Percentiles rank a stretch among this genome's conserved stretches.
Evolutionary conservation across 2,797 vertebrate genomes (phyloP).

Genomic region (Etheostoma nigrum): DNA sequence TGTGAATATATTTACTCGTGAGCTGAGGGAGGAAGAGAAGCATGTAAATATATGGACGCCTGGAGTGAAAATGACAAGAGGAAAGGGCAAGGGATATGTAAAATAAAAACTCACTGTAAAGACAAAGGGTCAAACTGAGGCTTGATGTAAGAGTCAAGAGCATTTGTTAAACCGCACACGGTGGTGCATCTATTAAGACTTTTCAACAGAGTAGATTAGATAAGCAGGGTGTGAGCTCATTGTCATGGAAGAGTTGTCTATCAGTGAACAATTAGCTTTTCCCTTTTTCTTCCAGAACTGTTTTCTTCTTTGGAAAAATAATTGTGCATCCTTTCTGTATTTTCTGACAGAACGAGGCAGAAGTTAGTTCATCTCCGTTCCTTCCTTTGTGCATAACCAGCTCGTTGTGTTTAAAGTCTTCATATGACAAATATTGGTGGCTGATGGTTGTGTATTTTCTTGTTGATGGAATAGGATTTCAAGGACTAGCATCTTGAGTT

Average conservation of each 20-base stretch:
- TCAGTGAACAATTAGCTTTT: not conserved
- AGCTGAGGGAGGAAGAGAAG: not conserved
- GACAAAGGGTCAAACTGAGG: conserved; percentile 2
- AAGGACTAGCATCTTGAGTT: not conserved
- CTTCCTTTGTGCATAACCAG: not conserved
- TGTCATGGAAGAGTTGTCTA: not conserved
- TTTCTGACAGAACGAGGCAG: too few relatives aligned
- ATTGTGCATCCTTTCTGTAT: not conserved
- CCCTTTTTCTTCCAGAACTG: not conserved
- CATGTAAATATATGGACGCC: not conserved
- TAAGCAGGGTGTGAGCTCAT: not conserved
- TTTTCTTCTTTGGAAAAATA: not conserved
- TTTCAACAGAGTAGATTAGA: not conserved
- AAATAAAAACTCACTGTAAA: not conserved
- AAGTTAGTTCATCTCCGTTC: not conserved
- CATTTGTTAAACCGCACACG: not conserved
- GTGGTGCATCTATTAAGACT: not conserved
- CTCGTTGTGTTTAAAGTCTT: not conserved
- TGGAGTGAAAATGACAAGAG: conserved; percentile 3
- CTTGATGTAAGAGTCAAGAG: not conserved
- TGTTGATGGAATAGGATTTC: too few relatives aligned
- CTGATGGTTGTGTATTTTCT: not conserved
- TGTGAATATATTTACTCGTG: conserved; percentile 15
- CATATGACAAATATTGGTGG: too few relatives aligned
- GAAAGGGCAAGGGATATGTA: conserved; percentile 1